These are phyloP conservation scores for Resseliella maxima DNA, from an alignment of 2,888 invertebrate species.

Conservation along the genomic window DNA sequence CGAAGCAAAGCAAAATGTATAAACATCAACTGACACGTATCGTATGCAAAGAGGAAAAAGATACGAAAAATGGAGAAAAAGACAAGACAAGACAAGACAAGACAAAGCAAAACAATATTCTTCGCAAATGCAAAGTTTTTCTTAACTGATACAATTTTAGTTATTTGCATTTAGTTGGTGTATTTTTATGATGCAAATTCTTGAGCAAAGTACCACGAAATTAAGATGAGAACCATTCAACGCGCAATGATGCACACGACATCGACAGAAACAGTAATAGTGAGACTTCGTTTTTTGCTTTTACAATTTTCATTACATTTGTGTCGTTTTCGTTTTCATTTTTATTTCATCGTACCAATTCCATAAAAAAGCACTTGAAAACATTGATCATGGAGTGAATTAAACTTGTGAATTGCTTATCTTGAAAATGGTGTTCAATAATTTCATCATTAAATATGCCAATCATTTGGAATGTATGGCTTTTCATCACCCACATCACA, in stretches of 20 bases:
- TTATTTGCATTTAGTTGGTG: conserved; percentile 40
- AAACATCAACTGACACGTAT: background rate
- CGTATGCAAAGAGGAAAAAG: background rate
- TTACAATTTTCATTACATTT: background rate
- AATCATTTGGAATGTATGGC: conserved; percentile 16
- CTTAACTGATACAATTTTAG: conserved; percentile 35
- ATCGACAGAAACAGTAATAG: background rate
- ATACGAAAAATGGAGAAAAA: background rate
- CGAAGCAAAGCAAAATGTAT: background rate
- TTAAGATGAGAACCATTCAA: conserved; percentile 38
- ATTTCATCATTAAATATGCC: conserved; percentile 48
- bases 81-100: background rate
- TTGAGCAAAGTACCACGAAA: conserved; percentile 34
- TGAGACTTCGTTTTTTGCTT: background rate
- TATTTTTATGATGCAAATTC: conserved; percentile 45
- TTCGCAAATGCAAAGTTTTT: conserved; percentile 29
- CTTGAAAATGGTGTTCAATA: background rate
- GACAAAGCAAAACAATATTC: background rate
- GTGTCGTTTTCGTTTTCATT: no score
- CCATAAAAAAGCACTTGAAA: background rate
- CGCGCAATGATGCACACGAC: conserved; percentile 13
- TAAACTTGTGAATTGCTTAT: background rate
- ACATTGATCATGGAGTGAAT: background rate
- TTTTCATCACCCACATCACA: background rate
- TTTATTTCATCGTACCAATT: background rate